Conservation (phyloP, 2,888 invertebrate genomes). For the Dasypogon diadema region DNA sequence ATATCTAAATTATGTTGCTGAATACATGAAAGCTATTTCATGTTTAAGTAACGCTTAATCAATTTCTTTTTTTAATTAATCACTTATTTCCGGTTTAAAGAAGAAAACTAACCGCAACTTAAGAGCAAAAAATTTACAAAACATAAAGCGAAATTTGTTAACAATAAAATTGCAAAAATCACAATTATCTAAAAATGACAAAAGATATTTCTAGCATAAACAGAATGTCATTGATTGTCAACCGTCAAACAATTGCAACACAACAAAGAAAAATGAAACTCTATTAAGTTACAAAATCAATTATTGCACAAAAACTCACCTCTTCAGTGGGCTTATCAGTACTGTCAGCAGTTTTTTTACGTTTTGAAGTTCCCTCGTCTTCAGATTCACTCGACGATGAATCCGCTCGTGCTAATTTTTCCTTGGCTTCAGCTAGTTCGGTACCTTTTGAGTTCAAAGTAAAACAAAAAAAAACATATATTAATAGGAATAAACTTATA, state of each 20-base stretch:
- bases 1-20: no score
- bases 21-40: no score
- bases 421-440: slow-evolving; percentile 87
- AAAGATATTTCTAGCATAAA: no score
- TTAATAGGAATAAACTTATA: not conserved
- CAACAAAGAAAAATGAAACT: not conserved
- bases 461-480: slow-evolving; percentile 1
- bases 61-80: no score
- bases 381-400: slow-evolving; percentile 86
- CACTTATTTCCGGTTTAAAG: no score
- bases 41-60: no score
- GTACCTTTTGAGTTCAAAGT: slow-evolving; percentile 69
- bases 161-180: no score
- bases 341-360: slow-evolving; percentile 67
- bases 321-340: slow-evolving; percentile 75
- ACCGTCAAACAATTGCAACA: slow-evolving; percentile 1
- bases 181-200: no score
- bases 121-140: no score
- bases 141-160: no score
- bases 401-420: slow-evolving; percentile 86
- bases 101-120: no score
- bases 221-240: not conserved
- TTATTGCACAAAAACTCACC: slow-evolving; percentile 64
- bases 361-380: slow-evolving; percentile 74
- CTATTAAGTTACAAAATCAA: slow-evolving; percentile 41